phyloP scores from a whole-genome alignment of 2,888 invertebrate genomes.

The Oconnorella tubifera region DNA sequence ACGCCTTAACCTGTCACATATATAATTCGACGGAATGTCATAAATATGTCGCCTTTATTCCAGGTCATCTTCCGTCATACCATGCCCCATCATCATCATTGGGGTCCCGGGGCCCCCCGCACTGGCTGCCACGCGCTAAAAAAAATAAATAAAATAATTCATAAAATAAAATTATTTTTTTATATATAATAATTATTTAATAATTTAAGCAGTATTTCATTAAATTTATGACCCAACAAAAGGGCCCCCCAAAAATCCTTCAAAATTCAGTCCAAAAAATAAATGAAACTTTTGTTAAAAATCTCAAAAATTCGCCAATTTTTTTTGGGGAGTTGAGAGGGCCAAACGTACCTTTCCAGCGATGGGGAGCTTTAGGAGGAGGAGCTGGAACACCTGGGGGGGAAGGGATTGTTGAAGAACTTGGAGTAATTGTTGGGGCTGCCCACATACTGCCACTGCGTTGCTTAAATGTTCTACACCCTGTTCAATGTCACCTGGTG shows the following conservation, averaged over 20 bases:
- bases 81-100: too few relatives aligned
- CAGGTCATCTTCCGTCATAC: not conserved
- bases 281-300: too few relatives aligned
- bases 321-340: too few relatives aligned
- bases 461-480: conserved; percentile 94
- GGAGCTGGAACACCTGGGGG: conserved; percentile 84
- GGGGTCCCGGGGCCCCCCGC: not conserved
- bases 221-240: not conserved
- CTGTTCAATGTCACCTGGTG: conserved; percentile 61
- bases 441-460: conserved; percentile 95
- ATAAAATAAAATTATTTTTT: not conserved
- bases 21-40: too few relatives aligned
- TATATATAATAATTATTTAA: not conserved
- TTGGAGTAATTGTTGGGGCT: conserved; percentile 81
- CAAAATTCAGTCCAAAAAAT: not conserved
- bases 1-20: too few relatives aligned
- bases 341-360: conserved; percentile 59
- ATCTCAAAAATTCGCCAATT: too few relatives aligned
- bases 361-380: conserved; percentile 75
- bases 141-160: not conserved
- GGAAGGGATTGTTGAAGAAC: conserved; percentile 93
- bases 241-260: not conserved
- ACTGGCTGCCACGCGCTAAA: not conserved
- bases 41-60: too few relatives aligned
- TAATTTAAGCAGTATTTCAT: not conserved